Conservation (phyloP, 2,113 vertebrate genomes). For the Rafetus swinhoei region DNA sequence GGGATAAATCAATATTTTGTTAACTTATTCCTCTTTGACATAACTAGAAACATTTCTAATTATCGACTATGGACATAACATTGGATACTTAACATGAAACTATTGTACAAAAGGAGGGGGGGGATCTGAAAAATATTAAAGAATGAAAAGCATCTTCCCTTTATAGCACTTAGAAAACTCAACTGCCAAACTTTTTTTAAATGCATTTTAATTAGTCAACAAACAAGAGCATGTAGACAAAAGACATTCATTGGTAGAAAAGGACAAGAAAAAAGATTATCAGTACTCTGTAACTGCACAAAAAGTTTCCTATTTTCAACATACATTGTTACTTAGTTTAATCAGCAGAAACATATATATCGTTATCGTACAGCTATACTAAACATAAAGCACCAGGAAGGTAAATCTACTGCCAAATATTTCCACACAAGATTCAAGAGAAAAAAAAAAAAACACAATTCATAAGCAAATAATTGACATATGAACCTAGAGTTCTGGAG, state of each 20-base stretch:
- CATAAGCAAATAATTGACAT: background rate
- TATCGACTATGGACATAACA: background rate
- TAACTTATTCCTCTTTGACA: background rate
- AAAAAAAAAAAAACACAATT: too few relatives aligned
- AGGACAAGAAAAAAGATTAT: background rate
- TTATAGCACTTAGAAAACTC: background rate
- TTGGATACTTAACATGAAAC: background rate
- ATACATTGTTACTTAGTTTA: background rate
- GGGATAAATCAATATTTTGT: background rate
- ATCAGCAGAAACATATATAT: background rate
- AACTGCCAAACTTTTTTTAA: background rate
- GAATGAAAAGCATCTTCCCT: background rate
- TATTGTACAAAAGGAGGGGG: background rate
- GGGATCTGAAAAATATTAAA: background rate
- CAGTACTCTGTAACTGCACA: background rate
- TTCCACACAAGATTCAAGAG: background rate
- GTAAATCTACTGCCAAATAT: background rate
- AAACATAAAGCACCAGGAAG: background rate
- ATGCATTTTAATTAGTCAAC: background rate
- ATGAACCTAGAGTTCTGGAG: background rate
- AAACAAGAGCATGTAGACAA: background rate
- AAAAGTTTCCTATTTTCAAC: background rate
- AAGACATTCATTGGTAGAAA: background rate
- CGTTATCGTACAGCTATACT: background rate
- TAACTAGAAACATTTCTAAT: conserved; percentile 32